Base-by-base conservation (phyloP, 1,140 invertebrate species). In the Drosophila simulans region DNA sequence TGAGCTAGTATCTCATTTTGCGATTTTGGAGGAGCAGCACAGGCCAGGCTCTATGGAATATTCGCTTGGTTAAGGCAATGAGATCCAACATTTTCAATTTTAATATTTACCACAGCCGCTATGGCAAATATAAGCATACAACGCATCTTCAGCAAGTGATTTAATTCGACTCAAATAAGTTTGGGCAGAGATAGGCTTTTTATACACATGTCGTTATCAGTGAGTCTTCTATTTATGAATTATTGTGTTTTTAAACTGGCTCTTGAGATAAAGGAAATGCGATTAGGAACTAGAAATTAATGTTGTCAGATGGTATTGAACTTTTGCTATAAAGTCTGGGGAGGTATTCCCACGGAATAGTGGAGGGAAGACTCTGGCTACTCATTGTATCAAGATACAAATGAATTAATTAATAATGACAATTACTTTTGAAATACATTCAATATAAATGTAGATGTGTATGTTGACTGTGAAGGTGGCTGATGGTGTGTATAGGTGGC, bases 61-160 rank as follows among this genome's bases (percentile, higher is more conserved):
- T 7, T n/a, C 13, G 1, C 2, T n/a, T 2, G 1, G 15, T 45
- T 31, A 0, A 12, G 10, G 4, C 11, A 2, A 1, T 13, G 15
- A 13, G 3, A 15, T 2, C 11, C 31, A 8, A 22, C 8, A 8
- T 4, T 15, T 5, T 5, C 2, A 8, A 8, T 27, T 27, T 22
- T 11, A n/a, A 3, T n/a, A n/a, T 10, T 45, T 31, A 72, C 69
- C 46, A 72, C 40, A 15, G n/a, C 11, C 15, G 40, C 49, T 13
- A 69, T 31, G 13, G 40, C 35, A 27, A 69, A 27, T 13, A 53
- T n/a, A 0, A 54, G 15, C 5, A 25, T 3, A 22, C 7, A 46
- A n/a, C 60, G 46, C 65, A 69, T 54, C 13, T 31, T 31, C 1
- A 4, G 1, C 25, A 49, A 66, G 42, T 34, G 43, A 35, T 31